phyloP scores from a whole-genome alignment of 2,888 invertebrate species.

The Cryptosula pallasiana region DNA sequence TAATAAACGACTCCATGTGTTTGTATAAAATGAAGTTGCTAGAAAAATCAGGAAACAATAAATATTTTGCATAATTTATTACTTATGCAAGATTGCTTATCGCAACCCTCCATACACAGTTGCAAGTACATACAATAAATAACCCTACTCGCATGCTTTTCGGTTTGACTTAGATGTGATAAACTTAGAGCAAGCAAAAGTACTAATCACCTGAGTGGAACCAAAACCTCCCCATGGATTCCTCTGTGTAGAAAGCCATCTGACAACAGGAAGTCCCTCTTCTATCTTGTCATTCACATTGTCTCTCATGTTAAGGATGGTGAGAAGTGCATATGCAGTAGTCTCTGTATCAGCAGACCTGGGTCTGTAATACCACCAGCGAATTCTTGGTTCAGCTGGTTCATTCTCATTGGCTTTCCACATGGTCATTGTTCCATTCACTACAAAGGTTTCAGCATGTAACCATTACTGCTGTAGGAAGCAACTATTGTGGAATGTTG shows the following conservation, averaged over 20 bases:
- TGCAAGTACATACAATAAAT: too few species aligned
- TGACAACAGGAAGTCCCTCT: constrained; percentile 61
- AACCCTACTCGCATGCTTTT: too few species aligned
- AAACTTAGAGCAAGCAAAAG: too few species aligned
- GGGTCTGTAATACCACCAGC: constrained; percentile 56
- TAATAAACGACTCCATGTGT: too few species aligned
- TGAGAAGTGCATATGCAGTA: constrained; percentile 79
- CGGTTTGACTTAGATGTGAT: too few species aligned
- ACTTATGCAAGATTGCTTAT: too few species aligned
- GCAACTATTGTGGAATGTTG: too few species aligned
- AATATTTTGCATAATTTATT: too few species aligned
- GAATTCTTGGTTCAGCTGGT: constrained; percentile 23
- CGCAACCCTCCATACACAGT: too few species aligned
- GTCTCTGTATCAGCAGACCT: constrained; percentile 75
- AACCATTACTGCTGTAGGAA: too few species aligned
- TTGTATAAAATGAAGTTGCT: too few species aligned
- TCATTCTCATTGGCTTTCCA: constrained; percentile 40
- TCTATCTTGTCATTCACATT: constrained; percentile 20
- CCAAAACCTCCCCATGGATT: constrained; percentile 59
- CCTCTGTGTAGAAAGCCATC: constrained; percentile 69
- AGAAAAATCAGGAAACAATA: too few species aligned
- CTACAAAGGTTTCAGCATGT: neutral
- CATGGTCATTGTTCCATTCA: constrained; percentile 77
- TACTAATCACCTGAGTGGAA: constrained; percentile 45
- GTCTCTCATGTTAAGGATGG: constrained; percentile 55